These are phyloP conservation scores for Agrilus biguttatus DNA, from an alignment of 2,888 invertebrate genomes.

Conservation along the genomic window DNA sequence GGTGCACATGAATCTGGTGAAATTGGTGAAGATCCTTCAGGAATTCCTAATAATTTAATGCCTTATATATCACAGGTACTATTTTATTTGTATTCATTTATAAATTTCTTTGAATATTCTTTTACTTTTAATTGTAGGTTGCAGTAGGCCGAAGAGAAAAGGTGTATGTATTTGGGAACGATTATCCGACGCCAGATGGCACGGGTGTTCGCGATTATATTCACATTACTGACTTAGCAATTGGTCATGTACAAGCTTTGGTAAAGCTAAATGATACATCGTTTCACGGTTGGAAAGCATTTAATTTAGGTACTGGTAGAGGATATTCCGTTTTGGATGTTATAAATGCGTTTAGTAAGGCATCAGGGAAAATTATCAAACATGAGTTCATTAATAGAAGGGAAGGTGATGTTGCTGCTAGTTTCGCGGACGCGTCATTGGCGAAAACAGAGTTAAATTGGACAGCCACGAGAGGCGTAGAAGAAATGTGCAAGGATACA, in stretches of 20 bases:
- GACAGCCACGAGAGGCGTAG: slow-evolving; percentile 58
- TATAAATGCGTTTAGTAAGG: slow-evolving; percentile 63
- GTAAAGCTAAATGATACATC: slow-evolving; percentile 45
- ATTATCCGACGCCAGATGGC: slow-evolving; percentile 80
- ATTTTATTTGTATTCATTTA: slow-evolving; percentile 2
- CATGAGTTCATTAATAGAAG: slow-evolving; percentile 58
- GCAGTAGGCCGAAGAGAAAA: slow-evolving; percentile 68
- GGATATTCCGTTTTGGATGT: slow-evolving; percentile 79
- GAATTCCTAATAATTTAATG: slow-evolving; percentile 89
- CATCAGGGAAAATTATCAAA: slow-evolving; percentile 57
- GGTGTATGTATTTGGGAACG: slow-evolving; percentile 69
- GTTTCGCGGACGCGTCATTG: slow-evolving; percentile 69
- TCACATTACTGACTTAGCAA: slow-evolving; percentile 77
- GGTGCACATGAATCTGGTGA: slow-evolving; percentile 81
- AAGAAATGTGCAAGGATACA: slow-evolving; percentile 75
- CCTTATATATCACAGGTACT: slow-evolving; percentile 71
- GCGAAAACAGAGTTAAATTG: slow-evolving; percentile 70
- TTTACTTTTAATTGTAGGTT: slow-evolving; percentile 37
- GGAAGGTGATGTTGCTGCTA: slow-evolving; percentile 70
- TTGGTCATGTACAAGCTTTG: slow-evolving; percentile 76
- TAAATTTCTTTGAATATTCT: not conserved
- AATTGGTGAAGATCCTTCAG: slow-evolving; percentile 86
- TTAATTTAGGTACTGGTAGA: slow-evolving; percentile 81
- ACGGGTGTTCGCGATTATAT: slow-evolving; percentile 83
- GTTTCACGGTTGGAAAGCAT: slow-evolving; percentile 53